These are phyloP conservation scores for Laodelphax striatellus DNA, from an alignment of 1,140 invertebrate genomes.

Conservation along the genomic window DNA sequence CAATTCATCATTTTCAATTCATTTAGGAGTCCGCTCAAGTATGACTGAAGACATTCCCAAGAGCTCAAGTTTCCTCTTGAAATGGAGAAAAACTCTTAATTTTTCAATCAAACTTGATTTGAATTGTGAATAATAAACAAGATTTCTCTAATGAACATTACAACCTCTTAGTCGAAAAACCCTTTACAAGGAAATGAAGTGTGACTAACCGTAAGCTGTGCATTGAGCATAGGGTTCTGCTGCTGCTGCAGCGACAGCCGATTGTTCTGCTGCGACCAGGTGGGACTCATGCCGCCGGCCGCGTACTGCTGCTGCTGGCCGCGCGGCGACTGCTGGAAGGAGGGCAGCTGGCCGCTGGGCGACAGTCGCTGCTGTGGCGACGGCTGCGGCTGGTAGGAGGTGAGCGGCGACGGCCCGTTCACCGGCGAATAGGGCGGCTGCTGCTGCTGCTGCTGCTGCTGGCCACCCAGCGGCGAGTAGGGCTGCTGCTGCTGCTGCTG, in stretches of 20 bases:
- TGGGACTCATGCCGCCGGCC: background rate
- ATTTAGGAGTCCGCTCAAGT: too few species aligned
- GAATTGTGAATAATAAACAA: too few species aligned
- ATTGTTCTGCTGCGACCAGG: constrained; percentile 6
- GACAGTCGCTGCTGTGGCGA: background rate
- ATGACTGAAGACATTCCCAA: too few species aligned
- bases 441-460: constrained; percentile 19
- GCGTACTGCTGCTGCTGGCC: background rate
- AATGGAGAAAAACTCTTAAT: too few species aligned
- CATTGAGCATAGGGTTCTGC: constrained; percentile 70
- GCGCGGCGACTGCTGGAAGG: background rate
- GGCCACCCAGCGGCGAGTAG: constrained; percentile 24
- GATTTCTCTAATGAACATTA: too few species aligned
- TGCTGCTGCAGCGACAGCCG: constrained; percentile 42
- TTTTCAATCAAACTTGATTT: too few species aligned
- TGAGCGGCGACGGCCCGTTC: constrained; percentile 26
- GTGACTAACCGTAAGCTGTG: constrained; percentile 53
- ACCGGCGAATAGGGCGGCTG: constrained; percentile 37
- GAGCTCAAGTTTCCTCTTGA: too few species aligned
- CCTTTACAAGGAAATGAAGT: background rate
- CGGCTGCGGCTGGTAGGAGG: background rate
- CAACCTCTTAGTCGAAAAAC: too few species aligned
- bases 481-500: constrained; percentile 23
- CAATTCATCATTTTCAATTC: too few species aligned
- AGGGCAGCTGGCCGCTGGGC: background rate